A percentile compares a stretch with the other conserved stretches of the same genome.
These are phyloP conservation scores for Acanthisitta chloris DNA, from an alignment of 2,113 vertebrate species.

Conservation along the genomic window DNA sequence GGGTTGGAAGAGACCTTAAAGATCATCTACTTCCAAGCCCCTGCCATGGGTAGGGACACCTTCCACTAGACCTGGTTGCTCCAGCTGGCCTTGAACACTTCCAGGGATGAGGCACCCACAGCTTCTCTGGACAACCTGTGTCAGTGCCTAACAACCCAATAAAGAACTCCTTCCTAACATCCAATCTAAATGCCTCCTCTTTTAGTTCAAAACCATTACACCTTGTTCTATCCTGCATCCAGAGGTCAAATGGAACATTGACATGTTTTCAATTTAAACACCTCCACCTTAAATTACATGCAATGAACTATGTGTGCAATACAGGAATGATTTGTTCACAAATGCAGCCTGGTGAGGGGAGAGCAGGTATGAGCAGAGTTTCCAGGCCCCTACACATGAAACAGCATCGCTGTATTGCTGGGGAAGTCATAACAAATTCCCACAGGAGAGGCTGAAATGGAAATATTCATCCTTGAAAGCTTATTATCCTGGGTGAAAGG, in stretches of 20 bases:
- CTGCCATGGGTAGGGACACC: background rate
- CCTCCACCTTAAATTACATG: accelerated
- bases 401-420: background rate
- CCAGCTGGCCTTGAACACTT: background rate
- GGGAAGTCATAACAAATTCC: background rate
- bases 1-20: background rate
- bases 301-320: accelerated
- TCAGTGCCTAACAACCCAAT: background rate
- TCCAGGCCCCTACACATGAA: accelerated
- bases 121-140: background rate
- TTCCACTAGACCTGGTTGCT: background rate
- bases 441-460: background rate
- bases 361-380: background rate
- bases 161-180: background rate
- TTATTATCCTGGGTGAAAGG: background rate
- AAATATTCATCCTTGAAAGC: background rate
- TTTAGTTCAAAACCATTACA: background rate
- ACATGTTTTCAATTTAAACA: background rate
- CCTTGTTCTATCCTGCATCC: background rate
- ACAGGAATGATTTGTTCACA: accelerated
- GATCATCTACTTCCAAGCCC: background rate
- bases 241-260: accelerated
- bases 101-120: background rate
- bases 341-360: background rate
- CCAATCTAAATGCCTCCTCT: background rate